Evolutionary conservation across 2,888 invertebrate genomes (phyloP).

Genomic region (Odontocerum albicorne): DNA sequence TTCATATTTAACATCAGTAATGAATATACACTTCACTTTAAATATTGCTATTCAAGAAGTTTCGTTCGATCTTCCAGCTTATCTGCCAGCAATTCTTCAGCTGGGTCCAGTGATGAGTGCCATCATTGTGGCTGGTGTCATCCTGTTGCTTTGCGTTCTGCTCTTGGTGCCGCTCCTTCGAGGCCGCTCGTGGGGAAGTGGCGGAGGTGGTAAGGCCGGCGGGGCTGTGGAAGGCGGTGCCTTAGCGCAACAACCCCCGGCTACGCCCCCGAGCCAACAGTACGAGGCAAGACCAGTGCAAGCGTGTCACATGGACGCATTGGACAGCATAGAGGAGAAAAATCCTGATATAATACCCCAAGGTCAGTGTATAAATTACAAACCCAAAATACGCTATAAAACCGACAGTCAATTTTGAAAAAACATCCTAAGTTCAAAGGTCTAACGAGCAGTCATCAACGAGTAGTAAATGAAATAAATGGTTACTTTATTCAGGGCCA

Average conservation of each 20-base stretch:
- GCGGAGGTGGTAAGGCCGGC: slow-evolving; percentile 1
- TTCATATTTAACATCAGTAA: too few relatives aligned
- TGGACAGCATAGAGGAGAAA: slow-evolving; percentile 58
- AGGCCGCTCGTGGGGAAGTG: slow-evolving; percentile 10
- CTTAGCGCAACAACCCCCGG: slow-evolving; percentile 1
- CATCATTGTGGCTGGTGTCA: slow-evolving; percentile 47
- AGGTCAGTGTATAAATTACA: too few relatives aligned
- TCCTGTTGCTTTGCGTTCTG: slow-evolving; percentile 46
- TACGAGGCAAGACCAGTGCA: slow-evolving; percentile 22
- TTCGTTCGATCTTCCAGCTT: slow-evolving; percentile 30
- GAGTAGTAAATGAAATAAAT: too few relatives aligned
- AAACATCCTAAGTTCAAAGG: too few relatives aligned
- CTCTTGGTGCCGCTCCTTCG: slow-evolving; percentile 46
- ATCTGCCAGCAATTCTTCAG: slow-evolving; percentile 42
- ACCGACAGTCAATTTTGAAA: too few relatives aligned
- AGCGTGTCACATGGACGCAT: slow-evolving; percentile 45
- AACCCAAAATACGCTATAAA: too few relatives aligned
- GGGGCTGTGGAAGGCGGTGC: slow-evolving; percentile 4
- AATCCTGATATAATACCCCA: slow-evolving; percentile 62
- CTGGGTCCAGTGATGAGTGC: slow-evolving; percentile 49
- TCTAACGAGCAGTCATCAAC: too few relatives aligned
- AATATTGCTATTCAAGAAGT: too few relatives aligned
- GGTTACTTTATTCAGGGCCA: too few relatives aligned
- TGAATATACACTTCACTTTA: too few relatives aligned
- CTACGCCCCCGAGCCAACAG: slow-evolving; percentile 13